phyloP scores from a whole-genome alignment of 2,888 invertebrate genomes.

The Drosophila dives region DNA sequence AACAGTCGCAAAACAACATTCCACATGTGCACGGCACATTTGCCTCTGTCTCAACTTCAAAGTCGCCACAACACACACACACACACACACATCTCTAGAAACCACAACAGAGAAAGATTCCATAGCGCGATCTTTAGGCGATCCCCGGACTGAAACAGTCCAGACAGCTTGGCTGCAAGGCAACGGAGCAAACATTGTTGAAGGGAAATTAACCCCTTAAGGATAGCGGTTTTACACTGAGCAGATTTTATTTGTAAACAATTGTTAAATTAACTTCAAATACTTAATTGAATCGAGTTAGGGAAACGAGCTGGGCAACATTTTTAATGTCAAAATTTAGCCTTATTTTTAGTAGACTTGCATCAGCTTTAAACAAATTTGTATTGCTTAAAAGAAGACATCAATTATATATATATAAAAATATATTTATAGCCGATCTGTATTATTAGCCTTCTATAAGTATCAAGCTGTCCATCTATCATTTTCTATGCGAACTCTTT shows the following conservation, averaged over 20 bases:
- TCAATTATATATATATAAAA: neutral
- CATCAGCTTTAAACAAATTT: neutral
- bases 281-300: neutral
- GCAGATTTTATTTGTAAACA: neutral
- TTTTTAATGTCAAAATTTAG: neutral
- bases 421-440: neutral
- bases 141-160: slow-evolving; percentile 6
- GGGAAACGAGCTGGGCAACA: neutral
- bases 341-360: neutral
- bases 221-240: slow-evolving; percentile 30
- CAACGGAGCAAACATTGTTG: slow-evolving; percentile 45
- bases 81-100: slow-evolving; percentile 10
- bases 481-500: neutral
- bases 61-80: slow-evolving; percentile 30
- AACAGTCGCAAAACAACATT: slow-evolving; percentile 59
- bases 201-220: slow-evolving; percentile 30
- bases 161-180: slow-evolving; percentile 73
- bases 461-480: neutral
- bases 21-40: slow-evolving; percentile 71
- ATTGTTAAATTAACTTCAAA: no score
- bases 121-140: slow-evolving; percentile 5
- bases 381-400: neutral
- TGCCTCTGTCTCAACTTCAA: slow-evolving; percentile 62
- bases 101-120: slow-evolving; percentile 35
- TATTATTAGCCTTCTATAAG: neutral